Evolutionary conservation across 2,888 invertebrate genomes (phyloP), one percentile per base, ranked within the genome.

Genomic region (Heterodera filipjevi): DNA sequence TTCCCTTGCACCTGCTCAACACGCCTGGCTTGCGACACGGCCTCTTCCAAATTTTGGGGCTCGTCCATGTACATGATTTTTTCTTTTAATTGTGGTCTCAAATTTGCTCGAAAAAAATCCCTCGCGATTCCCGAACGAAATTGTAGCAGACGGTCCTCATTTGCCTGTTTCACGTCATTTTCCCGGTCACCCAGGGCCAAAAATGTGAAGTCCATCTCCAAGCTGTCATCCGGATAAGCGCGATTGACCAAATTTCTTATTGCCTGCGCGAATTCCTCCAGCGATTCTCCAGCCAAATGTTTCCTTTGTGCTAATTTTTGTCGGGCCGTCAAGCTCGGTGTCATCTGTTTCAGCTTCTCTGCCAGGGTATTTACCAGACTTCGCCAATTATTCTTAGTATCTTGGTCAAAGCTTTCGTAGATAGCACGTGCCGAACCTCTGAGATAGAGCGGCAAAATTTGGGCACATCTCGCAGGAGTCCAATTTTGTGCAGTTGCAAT

Each of bases 261-360:
- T 2, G 16, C n/a, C 3, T 71, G 71, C 35, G 71, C 71, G 30
- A 33, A 71, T 35, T 71, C 71, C 12, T 49, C 27, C 30, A 71
- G 27, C 16, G 71, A 27, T 71, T 71, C 71, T 14, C 30, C 53
- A 10, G 19, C 1, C 22, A 1, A 3, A 16, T 71, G 71, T 35
- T 71, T 71, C 32, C 71, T 35, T 19, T 35, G 46, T 14, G 71
- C 16, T 19, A 71, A 27, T 35, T 49, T 35, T 5, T 53, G 32
- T 16, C 71, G 27, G 3, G 71, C 71, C 3, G 35, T 30, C 16
- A 49, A 5, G 14, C 53, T 71, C 19, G 71, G 14, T 16, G 30
- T 30, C 30, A 71, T 12, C 30, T 35, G 30, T 16, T 71, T 71
- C 35, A 71, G 30, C 30, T 71, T 71, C 1, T 30, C 30, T 0